A percentile compares a stretch with the other conserved stretches of the same genome.
These are phyloP conservation scores for Armadillidium nasatum DNA, from an alignment of 1,140 invertebrate species.

Conservation along the genomic window DNA sequence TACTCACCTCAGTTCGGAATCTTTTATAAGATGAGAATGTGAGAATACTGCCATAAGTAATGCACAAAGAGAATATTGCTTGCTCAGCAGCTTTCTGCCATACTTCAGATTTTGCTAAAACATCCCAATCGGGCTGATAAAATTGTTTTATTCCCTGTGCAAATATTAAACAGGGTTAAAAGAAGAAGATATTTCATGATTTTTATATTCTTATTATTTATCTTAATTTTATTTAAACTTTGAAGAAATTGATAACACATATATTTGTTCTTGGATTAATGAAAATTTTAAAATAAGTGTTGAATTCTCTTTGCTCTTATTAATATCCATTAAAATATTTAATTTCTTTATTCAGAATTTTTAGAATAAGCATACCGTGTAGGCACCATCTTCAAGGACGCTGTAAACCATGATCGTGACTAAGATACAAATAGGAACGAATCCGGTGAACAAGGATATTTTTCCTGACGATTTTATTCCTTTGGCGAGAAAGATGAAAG, in stretches of 20 bases:
- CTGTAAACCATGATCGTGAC: neutral
- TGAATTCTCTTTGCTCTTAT: too few species aligned
- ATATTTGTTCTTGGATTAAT: too few species aligned
- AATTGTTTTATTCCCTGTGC: conserved; percentile 83
- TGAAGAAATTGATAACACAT: too few species aligned
- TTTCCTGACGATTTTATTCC: neutral
- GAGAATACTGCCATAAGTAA: conserved; percentile 54
- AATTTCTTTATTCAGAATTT: too few species aligned
- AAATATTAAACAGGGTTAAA: too few species aligned
- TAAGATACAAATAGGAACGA: neutral
- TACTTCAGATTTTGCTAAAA: conserved; percentile 50
- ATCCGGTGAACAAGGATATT: neutral
- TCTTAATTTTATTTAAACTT: too few species aligned
- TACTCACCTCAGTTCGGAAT: conserved; percentile 50
- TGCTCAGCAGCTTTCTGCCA: conserved; percentile 53
- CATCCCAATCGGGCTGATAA: conserved; percentile 80
- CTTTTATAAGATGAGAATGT: conserved; percentile 54
- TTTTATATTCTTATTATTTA: too few species aligned
- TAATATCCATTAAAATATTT: too few species aligned
- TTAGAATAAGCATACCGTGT: neutral
- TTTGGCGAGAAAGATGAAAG: neutral
- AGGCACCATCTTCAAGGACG: neutral
- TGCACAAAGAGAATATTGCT: conserved; percentile 54
- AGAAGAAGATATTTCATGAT: too few species aligned
- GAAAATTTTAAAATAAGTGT: too few species aligned